Percentiles rank a stretch among this genome's conserved stretches.
Evolutionary conservation across 2,888 invertebrate genomes (phyloP).

Genomic region (Thereva unica): DNA sequence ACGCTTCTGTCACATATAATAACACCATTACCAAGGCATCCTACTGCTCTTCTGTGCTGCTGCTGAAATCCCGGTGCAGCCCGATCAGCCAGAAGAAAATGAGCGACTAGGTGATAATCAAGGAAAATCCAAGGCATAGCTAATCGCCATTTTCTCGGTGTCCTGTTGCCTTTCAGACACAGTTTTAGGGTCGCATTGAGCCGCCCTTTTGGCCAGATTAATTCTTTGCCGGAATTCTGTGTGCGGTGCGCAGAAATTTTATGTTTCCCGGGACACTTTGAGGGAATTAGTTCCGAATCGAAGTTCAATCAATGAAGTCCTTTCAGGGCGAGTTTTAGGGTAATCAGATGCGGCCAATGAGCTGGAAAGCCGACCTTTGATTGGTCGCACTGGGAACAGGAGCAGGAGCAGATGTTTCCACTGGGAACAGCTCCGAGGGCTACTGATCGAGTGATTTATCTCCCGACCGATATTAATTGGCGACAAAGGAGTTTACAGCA

Average conservation of each 20-base stretch:
- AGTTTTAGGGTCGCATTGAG: constrained; percentile 11
- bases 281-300: constrained; percentile 40
- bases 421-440: no score
- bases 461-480: no score
- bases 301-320: constrained; percentile 37
- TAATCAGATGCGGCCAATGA: constrained; percentile 26
- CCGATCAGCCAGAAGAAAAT: background rate
- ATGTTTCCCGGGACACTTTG: constrained; percentile 20
- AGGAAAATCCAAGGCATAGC: constrained; percentile 41
- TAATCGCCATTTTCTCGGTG: constrained; percentile 47
- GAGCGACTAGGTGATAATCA: constrained; percentile 42
- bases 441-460: no score
- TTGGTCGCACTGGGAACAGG: background rate
- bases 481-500: no score
- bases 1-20: no score
- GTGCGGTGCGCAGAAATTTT: constrained; percentile 17
- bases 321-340: constrained; percentile 19
- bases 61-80: no score
- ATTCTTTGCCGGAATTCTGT: constrained; percentile 19
- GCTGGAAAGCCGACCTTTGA: constrained; percentile 5
- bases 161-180: constrained; percentile 41
- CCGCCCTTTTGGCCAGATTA: constrained; percentile 27
- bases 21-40: no score
- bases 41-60: no score
- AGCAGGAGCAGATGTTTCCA: constrained; percentile 19